Evolutionary conservation across 1,140 invertebrate species (phyloP).

Genomic region (Bombus huntii): DNA sequence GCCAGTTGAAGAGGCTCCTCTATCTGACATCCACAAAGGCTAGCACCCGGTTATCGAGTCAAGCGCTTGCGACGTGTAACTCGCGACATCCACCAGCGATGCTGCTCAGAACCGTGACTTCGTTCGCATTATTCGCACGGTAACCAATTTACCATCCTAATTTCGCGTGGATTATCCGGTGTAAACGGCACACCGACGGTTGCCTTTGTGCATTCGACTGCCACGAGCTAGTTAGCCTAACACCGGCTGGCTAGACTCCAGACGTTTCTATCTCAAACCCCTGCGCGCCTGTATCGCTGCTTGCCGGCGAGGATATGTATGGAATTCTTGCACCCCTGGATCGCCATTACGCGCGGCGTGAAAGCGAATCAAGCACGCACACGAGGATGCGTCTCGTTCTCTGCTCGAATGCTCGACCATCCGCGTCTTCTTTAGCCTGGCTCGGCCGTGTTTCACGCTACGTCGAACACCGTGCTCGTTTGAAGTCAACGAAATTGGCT

Average conservation of each 20-base stretch:
- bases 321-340: conserved; percentile 36
- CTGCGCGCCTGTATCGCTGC: too few species aligned
- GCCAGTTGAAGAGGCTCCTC: neutral
- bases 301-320: conserved; percentile 11
- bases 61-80: conserved; percentile 47
- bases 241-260: conserved; percentile 52
- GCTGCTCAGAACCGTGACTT: conserved; percentile 46
- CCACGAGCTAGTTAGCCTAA: conserved; percentile 76
- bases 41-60: conserved; percentile 28
- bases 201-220: conserved; percentile 49
- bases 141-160: conserved; percentile 73
- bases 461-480: conserved; percentile 69
- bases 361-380: conserved; percentile 18
- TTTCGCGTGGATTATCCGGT: conserved; percentile 74
- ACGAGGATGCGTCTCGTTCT: conserved; percentile 9
- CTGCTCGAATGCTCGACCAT: conserved; percentile 21
- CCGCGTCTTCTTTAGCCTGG: conserved; percentile 48
- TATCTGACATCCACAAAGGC: conserved; percentile 20
- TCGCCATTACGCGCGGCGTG: conserved; percentile 26
- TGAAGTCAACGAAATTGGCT: conserved; percentile 74
- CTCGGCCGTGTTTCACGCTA: conserved; percentile 74
- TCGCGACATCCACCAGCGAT: conserved; percentile 48
- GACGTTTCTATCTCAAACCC: conserved; percentile 2
- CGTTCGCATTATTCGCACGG: conserved; percentile 56
- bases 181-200: conserved; percentile 49